A percentile compares a stretch with the other conserved stretches of the same genome.
Conservation (phyloP, 2,113 vertebrate genomes). For the Tragelaphus strepsiceros region DNA sequence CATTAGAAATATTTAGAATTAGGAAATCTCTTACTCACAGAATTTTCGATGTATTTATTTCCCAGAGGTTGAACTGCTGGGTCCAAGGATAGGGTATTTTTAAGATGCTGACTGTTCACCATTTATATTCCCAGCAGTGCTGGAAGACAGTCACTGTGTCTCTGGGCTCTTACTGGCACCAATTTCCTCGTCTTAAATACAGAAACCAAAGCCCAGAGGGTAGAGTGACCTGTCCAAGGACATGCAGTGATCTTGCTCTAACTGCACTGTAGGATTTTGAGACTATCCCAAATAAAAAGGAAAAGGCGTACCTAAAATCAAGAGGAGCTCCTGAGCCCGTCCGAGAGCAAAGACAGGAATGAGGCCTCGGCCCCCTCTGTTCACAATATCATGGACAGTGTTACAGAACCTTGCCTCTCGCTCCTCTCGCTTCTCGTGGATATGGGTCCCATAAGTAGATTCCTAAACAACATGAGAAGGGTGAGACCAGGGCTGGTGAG, state of each 20-base stretch:
- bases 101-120: rapidly evolving
- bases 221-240: neutral
- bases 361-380: conserved; percentile 93
- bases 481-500: neutral
- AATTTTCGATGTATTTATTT: neutral
- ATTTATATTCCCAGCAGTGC: neutral
- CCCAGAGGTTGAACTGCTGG: neutral
- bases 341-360: conserved; percentile 97
- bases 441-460: conserved; percentile 96
- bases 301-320: conserved; percentile 89
- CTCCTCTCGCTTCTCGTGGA: conserved; percentile 97
- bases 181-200: neutral
- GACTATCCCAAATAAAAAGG: neutral
- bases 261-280: rapidly evolving
- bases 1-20: neutral
- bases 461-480: conserved; percentile 79
- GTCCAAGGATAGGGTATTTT: neutral
- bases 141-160: rapidly evolving
- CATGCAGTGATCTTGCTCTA: too few species aligned
- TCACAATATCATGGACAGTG: conserved; percentile 96
- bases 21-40: neutral
- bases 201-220: neutral
- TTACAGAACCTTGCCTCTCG: conserved; percentile 97
- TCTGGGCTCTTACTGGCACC: neutral
- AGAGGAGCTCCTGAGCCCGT: conserved; percentile 94